A percentile compares a stretch with the other conserved stretches of the same genome.
phyloP scores from a whole-genome alignment of 23 tunicate genomes.

The Botrylloides violaceus region DNA sequence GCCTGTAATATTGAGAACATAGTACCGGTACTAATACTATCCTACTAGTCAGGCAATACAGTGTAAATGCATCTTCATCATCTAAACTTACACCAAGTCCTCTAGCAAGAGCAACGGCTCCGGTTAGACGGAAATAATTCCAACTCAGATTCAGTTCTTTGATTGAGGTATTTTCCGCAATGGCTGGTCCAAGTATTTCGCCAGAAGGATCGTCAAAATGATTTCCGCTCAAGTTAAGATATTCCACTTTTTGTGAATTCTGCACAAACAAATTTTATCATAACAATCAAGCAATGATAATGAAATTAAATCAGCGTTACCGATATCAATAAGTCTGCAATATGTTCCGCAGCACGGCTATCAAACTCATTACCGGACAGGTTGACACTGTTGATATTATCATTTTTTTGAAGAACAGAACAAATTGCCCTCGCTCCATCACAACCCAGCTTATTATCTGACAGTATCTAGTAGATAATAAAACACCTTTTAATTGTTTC shows the following conservation, averaged over 20 bases:
- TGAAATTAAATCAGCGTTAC: constrained; percentile 25
- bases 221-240: constrained; percentile 69
- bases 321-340: constrained; percentile 48
- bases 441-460: constrained; percentile 60
- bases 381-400: constrained; percentile 60
- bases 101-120: constrained; percentile 73
- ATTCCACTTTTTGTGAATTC: constrained; percentile 76
- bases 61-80: too few species aligned
- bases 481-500: neutral
- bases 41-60: neutral
- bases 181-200: constrained; percentile 57
- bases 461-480: constrained; percentile 41
- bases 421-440: constrained; percentile 69
- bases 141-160: constrained; percentile 83
- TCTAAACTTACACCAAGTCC: constrained; percentile 86
- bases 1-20: too few species aligned
- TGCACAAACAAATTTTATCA: neutral
- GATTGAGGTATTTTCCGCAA: constrained; percentile 92
- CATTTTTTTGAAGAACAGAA: constrained; percentile 75
- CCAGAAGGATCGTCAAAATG: constrained; percentile 71
- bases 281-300: neutral
- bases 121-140: constrained; percentile 81
- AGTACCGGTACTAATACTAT: too few species aligned
- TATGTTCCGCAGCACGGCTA: constrained; percentile 51
- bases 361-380: constrained; percentile 88